Conservation (phyloP, 2,113 vertebrate genomes). For the Xenopus borealis region DNA sequence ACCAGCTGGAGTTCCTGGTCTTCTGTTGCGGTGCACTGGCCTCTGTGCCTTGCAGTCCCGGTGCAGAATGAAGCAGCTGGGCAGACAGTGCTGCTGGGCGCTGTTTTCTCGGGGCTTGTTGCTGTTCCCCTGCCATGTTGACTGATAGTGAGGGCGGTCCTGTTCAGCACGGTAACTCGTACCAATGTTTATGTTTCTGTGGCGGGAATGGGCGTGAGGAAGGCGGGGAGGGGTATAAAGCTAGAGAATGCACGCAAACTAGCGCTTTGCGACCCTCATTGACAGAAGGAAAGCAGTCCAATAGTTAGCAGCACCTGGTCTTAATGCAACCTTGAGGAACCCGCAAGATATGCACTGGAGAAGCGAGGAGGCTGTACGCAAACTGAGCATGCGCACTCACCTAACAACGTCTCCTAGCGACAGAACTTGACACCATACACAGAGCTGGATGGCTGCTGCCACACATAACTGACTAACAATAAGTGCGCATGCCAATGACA, state of each 20-base stretch:
- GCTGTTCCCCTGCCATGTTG: slow-evolving; percentile 77
- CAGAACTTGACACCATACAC: no score
- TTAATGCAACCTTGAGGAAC: no score
- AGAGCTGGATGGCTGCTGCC: no score
- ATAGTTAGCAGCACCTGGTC: slow-evolving; percentile 30
- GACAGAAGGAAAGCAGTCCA: neutral
- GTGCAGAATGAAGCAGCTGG: slow-evolving; percentile 32
- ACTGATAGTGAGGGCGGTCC: slow-evolving; percentile 51
- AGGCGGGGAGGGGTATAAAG: slow-evolving; percentile 27
- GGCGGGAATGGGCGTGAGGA: no score
- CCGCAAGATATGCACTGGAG: slow-evolving; percentile 65
- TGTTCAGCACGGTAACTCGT: no score
- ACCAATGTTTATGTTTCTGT: slow-evolving; percentile 44
- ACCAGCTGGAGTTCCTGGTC: no score
- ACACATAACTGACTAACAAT: no score
- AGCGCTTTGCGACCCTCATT: slow-evolving; percentile 65
- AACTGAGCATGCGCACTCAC: slow-evolving; percentile 71
- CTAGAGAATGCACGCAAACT: slow-evolving; percentile 62
- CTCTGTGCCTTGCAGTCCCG: no score
- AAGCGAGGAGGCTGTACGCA: slow-evolving; percentile 48
- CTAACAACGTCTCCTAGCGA: neutral
- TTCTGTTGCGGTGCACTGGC: no score
- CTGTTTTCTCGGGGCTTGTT: slow-evolving; percentile 68
- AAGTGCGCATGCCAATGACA: no score
- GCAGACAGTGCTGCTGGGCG: slow-evolving; percentile 53